These are phyloP conservation scores for Dendrophyllia cribrosa DNA, from an alignment of 64 coral and sea anemone genomes.

Conservation along the genomic window DNA sequence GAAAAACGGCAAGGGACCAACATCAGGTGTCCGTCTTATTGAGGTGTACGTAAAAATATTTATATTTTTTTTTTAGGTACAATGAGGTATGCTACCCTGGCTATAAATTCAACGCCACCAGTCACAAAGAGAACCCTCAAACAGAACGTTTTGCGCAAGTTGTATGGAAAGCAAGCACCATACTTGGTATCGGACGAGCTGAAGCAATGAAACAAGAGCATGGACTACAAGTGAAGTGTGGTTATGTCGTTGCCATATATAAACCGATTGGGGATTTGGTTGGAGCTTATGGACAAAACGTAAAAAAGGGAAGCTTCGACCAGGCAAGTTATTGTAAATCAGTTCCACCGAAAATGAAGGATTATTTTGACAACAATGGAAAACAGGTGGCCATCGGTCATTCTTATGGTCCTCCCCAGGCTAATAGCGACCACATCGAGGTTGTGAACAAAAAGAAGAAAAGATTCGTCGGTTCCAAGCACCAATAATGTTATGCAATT, in stretches of 20 bases:
- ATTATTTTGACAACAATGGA: too few relatives aligned
- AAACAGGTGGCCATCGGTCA: too few relatives aligned
- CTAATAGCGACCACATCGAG: too few relatives aligned
- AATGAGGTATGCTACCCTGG: constrained; percentile 67
- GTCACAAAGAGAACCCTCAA: background rate
- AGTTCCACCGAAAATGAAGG: too few relatives aligned
- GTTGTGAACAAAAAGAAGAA: too few relatives aligned
- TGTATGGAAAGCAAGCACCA: constrained; percentile 58
- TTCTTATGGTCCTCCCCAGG: too few relatives aligned
- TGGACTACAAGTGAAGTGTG: constrained; percentile 3
- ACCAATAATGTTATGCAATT: too few relatives aligned
- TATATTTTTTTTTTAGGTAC: constrained; percentile 28
- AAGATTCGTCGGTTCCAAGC: too few relatives aligned
- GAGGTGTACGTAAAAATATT: too few relatives aligned
- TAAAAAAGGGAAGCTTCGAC: constrained; percentile 49
- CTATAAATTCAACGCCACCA: background rate
- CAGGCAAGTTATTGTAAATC: background rate
- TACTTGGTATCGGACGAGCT: constrained; percentile 51
- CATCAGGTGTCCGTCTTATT: too few relatives aligned
- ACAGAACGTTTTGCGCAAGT: constrained; percentile 59
- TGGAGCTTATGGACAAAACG: constrained; percentile 14
- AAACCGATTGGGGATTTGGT: constrained; percentile 28
- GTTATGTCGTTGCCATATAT: constrained; percentile 50
- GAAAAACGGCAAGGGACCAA: too few relatives aligned
- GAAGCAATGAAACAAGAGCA: background rate